Conservation (phyloP, 2,797 vertebrate species). For the Lacerta viridis region DNA sequence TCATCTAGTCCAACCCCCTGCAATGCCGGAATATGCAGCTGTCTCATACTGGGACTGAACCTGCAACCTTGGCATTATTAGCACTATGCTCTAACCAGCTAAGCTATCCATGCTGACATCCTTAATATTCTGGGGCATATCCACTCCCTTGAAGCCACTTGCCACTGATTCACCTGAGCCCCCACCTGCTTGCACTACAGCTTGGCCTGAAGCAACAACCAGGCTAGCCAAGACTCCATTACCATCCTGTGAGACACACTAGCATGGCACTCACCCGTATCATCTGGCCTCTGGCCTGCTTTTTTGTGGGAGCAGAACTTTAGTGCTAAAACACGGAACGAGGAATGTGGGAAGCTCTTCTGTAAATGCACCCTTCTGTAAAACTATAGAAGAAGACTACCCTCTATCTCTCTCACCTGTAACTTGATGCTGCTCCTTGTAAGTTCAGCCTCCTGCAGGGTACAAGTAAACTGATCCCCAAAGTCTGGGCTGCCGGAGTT, state of each 20-base stretch:
- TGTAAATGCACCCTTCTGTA: not conserved
- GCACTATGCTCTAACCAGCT: too few relatives aligned
- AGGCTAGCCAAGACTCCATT: not conserved
- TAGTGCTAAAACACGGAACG: not conserved
- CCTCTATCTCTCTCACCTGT: slow-evolving; percentile 72
- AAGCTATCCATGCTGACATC: not conserved
- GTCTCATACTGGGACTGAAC: too few relatives aligned
- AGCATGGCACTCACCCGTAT: not conserved
- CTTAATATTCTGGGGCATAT: not conserved
- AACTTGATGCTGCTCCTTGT: slow-evolving; percentile 77
- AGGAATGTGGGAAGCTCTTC: not conserved
- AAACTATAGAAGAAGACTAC: not conserved
- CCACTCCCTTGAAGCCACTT: not conserved
- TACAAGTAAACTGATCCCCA: slow-evolving; percentile 82
- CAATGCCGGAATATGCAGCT: too few relatives aligned
- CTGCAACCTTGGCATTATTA: too few relatives aligned
- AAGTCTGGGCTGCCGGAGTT: slow-evolving; percentile 79
- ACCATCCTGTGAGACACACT: not conserved
- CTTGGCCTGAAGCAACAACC: not conserved
- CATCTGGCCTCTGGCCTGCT: not conserved
- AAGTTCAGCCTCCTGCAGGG: slow-evolving; percentile 70
- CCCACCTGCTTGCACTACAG: not conserved
- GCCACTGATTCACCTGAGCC: not conserved
- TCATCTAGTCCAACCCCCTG: too few relatives aligned
- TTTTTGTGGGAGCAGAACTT: not conserved